These are phyloP conservation scores for Semotilus atromaculatus DNA, from an alignment of 2,797 vertebrate species.

Conservation along the genomic window DNA sequence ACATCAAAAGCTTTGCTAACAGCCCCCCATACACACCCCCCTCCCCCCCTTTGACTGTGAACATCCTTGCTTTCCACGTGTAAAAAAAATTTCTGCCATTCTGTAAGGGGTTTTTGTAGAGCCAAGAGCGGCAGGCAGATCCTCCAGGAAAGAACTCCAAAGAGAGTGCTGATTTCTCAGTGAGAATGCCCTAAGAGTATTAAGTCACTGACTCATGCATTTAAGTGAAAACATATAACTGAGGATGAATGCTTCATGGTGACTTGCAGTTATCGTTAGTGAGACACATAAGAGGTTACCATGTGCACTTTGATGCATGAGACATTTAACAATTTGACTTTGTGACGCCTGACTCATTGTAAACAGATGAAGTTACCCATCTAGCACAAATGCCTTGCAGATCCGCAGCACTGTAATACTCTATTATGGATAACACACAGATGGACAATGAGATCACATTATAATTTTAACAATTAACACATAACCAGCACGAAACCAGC, in stretches of 20 bases:
- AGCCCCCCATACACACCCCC: conserved; percentile 62
- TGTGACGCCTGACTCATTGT: conserved; percentile 26
- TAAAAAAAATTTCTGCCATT: conserved; percentile 49
- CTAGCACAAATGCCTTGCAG: conserved; percentile 18
- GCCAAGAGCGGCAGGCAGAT: conserved; percentile 36
- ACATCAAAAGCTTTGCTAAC: conserved; percentile 63
- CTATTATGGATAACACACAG: conserved; percentile 21
- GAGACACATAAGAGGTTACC: conserved; percentile 27
- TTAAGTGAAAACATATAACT: conserved; percentile 42
- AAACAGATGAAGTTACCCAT: conserved; percentile 39
- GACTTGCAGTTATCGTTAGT: background rate
- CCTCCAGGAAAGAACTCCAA: conserved; percentile 47
- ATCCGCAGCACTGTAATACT: conserved; percentile 14
- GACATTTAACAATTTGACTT: conserved; percentile 17
- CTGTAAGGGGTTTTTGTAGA: conserved; percentile 35
- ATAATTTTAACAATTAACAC: background rate
- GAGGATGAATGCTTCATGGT: conserved; percentile 32
- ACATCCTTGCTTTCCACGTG: conserved; percentile 46
- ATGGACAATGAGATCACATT: conserved; percentile 18
- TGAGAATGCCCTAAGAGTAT: conserved; percentile 46
- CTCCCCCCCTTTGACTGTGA: conserved; percentile 63
- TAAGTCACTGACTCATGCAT: conserved; percentile 45
- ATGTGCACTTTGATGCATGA: conserved; percentile 12
- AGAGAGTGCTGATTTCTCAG: conserved; percentile 49
- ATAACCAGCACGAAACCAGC: background rate